Conservation (phyloP, 1,140 invertebrate genomes). For the Pteromalus puparum region DNA sequence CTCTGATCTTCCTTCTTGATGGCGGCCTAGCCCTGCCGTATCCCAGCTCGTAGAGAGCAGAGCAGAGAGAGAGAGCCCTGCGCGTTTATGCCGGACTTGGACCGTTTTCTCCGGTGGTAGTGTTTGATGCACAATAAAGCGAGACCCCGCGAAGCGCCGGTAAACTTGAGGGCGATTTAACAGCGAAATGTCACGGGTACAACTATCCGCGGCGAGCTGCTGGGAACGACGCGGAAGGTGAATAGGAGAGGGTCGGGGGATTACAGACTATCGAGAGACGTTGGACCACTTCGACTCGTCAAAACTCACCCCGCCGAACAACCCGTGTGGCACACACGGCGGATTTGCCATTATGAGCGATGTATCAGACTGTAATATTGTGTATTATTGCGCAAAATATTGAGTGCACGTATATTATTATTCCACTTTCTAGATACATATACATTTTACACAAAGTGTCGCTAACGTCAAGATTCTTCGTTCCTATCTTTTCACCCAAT, state of each 20-base stretch:
- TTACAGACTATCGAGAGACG: constrained; percentile 9
- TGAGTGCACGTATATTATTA: too few relatives aligned
- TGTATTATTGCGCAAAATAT: not conserved
- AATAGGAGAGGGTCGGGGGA: constrained; percentile 49
- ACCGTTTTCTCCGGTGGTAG: constrained; percentile 63
- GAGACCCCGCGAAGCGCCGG: constrained; percentile 68
- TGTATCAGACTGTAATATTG: constrained; percentile 24
- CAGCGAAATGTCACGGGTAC: constrained; percentile 70
- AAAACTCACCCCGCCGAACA: constrained; percentile 56
- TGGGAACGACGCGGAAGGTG: not conserved
- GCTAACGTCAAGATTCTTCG: too few relatives aligned
- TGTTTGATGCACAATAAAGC: constrained; percentile 72
- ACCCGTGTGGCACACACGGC: not conserved
- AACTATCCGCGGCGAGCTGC: constrained; percentile 59
- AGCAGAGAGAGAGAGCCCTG: not conserved
- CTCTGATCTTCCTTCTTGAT: constrained; percentile 5
- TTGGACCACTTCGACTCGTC: constrained; percentile 55
- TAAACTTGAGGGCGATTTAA: constrained; percentile 76
- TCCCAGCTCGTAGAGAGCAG: not conserved
- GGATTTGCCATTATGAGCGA: constrained; percentile 60
- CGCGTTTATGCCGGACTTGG: constrained; percentile 49
- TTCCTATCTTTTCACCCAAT: too few relatives aligned
- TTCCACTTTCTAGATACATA: too few relatives aligned
- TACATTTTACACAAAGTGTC: too few relatives aligned
- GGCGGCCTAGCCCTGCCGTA: not conserved